Base-by-base conservation (phyloP, 35 echinoderm and acorn worm species). In the Stichopus chloronotus region DNA sequence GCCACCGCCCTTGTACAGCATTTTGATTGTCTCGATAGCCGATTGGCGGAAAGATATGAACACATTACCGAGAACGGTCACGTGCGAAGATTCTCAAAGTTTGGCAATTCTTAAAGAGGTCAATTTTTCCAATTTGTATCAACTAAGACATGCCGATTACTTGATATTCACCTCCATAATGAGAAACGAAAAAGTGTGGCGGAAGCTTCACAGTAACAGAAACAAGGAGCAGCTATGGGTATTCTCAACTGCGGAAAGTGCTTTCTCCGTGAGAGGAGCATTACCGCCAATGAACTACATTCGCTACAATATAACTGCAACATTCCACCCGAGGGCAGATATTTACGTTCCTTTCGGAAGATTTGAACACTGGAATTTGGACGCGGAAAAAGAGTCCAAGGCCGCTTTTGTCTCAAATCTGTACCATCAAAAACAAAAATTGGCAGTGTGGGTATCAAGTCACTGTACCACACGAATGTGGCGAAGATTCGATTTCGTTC, bases 381-480 rank as follows among this genome's bases (percentile, higher is more conserved):
- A 4, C 0, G 1, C 30, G 30, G 30, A 43, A 7, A 56, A 85
- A 56, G 9, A 85, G 9, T 4, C 9, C 19, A 21, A 1, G 52
- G 21, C 10, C 71, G 6, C 4, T 5, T 85, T 53, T n/a, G 30
- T 43, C 30, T 43, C 30, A 43, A 43, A 43, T 43, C 30, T 43
- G 30, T 43, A 43, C 30, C n/a, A 16, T 12, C 7, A 85, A 13
- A 85, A 56, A 58, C 52, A 17, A 16, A 85, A 58, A 85, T 21
- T 85, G 52, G 57, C 57, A 5, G 52, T 57, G 8, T 85, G 82
- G 82, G 82, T 85, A 13, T 54, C 82, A 16, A 85, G 82, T 85
- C 82, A 85, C 56, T 85, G 82, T 56, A 55, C n/a, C 9, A 85
- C 82, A 7, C 17, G 3, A 21, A 85, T 85, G 82, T 85, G 82